Percentiles rank a stretch among this genome's conserved stretches.
phyloP scores from a whole-genome alignment of 2,113 vertebrate species.

The Cryptoleucopteryx plumbea region DNA sequence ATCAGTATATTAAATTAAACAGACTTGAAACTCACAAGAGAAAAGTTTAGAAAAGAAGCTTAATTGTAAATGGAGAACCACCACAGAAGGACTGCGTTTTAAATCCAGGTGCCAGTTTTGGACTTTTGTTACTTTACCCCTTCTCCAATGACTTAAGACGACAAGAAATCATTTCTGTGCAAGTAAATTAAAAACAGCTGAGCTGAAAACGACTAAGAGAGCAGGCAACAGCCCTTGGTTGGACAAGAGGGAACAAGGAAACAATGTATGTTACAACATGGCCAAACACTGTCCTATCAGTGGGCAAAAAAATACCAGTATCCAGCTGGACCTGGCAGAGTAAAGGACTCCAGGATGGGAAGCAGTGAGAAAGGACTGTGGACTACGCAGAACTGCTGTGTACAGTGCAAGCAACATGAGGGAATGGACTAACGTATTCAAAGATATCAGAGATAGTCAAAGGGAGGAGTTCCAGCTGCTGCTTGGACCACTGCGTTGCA shows the following conservation, averaged over 20 bases:
- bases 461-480: not conserved
- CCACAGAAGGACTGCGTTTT: accelerated
- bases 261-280: accelerated
- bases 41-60: not conserved
- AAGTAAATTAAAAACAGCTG: not conserved
- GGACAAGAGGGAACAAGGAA: not conserved
- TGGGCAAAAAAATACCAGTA: not conserved
- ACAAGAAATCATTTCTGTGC: accelerated
- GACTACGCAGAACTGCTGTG: not conserved
- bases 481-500: accelerated
- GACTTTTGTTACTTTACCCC: not conserved
- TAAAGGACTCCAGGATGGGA: not conserved
- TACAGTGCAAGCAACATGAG: accelerated
- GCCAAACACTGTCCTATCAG: not conserved
- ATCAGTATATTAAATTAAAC: accelerated
- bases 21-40: not conserved
- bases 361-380: not conserved
- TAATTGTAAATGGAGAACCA: too few relatives aligned
- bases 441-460: not conserved
- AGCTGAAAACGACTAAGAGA: not conserved
- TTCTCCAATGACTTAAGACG: not conserved
- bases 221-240: not conserved
- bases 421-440: accelerated
- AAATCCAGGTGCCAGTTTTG: too few relatives aligned
- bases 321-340: not conserved